A percentile compares a stretch with the other conserved stretches of the same genome.
phyloP scores from a whole-genome alignment of 2,888 invertebrate genomes.

The Hecatera dysodea region DNA sequence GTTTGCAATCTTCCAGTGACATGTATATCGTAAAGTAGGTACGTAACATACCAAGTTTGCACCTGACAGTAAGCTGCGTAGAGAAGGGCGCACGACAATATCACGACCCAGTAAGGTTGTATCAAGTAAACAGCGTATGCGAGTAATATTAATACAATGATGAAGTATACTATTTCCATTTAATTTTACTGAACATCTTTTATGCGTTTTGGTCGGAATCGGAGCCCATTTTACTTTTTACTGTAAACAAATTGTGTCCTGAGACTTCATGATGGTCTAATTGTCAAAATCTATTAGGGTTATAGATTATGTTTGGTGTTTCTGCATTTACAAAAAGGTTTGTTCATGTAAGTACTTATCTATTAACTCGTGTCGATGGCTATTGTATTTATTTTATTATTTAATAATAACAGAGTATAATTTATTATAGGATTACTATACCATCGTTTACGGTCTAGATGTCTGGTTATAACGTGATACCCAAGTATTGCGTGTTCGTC shows the following conservation, averaged over 20 bases:
- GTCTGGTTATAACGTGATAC: too few relatives aligned
- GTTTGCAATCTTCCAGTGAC: too few relatives aligned
- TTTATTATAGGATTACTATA: too few relatives aligned
- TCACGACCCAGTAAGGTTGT: slow-evolving; percentile 83
- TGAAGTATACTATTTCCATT: slow-evolving; percentile 86
- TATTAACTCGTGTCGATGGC: background rate
- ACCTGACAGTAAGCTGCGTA: slow-evolving; percentile 76
- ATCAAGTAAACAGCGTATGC: slow-evolving; percentile 79
- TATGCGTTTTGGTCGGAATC: slow-evolving; percentile 44
- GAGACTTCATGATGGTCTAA: slow-evolving; percentile 23
- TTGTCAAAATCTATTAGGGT: slow-evolving; percentile 29
- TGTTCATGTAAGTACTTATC: background rate
- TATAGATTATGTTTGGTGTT: slow-evolving; percentile 7
- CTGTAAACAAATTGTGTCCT: background rate
- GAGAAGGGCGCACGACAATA: slow-evolving; percentile 73
- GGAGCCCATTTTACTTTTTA: slow-evolving; percentile 38
- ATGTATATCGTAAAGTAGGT: background rate
- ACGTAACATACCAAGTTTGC: slow-evolving; percentile 28
- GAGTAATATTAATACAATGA: slow-evolving; percentile 74
- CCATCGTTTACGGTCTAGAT: too few relatives aligned
- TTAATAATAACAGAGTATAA: too few relatives aligned
- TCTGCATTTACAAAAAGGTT: slow-evolving; percentile 24
- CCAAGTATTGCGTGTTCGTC: too few relatives aligned
- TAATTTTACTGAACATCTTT: slow-evolving; percentile 74
- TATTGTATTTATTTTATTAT: background rate